A percentile compares a stretch with the other conserved stretches of the same genome.
Conservation (phyloP, 2,888 invertebrate species). For the Macropis europaea region DNA sequence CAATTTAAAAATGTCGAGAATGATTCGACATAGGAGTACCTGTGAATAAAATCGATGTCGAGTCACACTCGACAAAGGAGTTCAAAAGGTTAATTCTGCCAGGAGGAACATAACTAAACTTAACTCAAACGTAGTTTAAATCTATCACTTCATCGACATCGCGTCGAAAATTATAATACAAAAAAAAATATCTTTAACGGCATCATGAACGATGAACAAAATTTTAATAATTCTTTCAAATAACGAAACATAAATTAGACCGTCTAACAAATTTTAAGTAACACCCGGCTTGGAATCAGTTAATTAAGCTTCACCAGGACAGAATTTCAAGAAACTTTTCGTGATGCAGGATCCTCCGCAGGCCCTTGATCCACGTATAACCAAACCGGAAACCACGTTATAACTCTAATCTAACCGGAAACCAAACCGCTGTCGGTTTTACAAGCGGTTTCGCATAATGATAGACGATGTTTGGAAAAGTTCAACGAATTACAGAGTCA, state of each 20-base stretch:
- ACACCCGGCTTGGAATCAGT: not conserved
- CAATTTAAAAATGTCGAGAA: no score
- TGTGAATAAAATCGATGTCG: no score
- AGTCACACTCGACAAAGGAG: no score
- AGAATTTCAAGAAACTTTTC: not conserved
- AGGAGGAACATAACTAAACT: no score
- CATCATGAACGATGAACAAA: not conserved
- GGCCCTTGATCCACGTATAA: slow-evolving; percentile 2
- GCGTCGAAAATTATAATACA: no score
- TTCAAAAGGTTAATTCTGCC: no score
- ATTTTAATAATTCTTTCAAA: not conserved
- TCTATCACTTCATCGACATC: no score
- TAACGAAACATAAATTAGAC: not conserved
- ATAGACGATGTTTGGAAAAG: not conserved
- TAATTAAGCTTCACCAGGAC: not conserved
- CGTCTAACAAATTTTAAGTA: not conserved
- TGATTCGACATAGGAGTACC: no score
- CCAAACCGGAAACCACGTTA: not conserved
- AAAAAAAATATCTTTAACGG: no score
- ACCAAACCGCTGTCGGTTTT: not conserved
- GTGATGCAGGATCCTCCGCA: not conserved
- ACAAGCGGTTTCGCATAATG: not conserved
- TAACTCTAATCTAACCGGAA: not conserved
- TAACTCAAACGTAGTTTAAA: no score
- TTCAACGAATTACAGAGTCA: not conserved